Percentiles rank a stretch among this genome's conserved stretches.
phyloP scores from a whole-genome alignment of 2,888 invertebrate species.

The Cerastoderma edule region DNA sequence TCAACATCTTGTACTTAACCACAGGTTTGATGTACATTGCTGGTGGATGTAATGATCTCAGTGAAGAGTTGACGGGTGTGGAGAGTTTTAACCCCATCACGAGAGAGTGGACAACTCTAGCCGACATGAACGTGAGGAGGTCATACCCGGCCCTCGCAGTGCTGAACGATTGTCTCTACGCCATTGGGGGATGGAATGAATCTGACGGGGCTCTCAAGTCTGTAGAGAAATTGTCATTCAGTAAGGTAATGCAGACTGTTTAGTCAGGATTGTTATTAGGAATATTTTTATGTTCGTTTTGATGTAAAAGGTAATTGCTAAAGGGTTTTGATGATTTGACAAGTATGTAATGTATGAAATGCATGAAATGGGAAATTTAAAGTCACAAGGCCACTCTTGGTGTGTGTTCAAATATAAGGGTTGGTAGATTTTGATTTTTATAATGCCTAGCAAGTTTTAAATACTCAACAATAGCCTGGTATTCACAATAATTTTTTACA shows the following conservation, averaged over 20 bases:
- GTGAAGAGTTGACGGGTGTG: constrained; percentile 72
- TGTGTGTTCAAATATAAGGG: no score
- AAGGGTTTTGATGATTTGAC: background rate
- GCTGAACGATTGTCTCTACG: constrained; percentile 90
- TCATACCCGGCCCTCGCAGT: constrained; percentile 96
- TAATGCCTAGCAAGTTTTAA: no score
- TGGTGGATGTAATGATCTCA: constrained; percentile 88
- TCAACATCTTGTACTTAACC: no score
- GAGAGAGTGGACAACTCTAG: constrained; percentile 90
- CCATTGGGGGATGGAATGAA: constrained; percentile 94
- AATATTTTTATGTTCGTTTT: no score
- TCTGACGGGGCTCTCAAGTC: constrained; percentile 90
- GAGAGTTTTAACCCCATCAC: constrained; percentile 87
- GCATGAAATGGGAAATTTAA: no score
- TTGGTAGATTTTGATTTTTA: no score
- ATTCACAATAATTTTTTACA: no score
- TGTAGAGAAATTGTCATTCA: constrained; percentile 90
- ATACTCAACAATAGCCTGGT: no score
- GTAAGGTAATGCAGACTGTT: constrained; percentile 44
- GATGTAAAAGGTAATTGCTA: background rate
- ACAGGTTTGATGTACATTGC: constrained; percentile 94
- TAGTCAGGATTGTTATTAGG: no score
- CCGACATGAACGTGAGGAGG: constrained; percentile 91
- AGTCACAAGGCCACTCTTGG: no score
- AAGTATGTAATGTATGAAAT: background rate